Evolutionary conservation across 2,888 invertebrate species (phyloP), one percentile per base, ranked within the genome.

Genomic region (Drosophila lutescens): DNA sequence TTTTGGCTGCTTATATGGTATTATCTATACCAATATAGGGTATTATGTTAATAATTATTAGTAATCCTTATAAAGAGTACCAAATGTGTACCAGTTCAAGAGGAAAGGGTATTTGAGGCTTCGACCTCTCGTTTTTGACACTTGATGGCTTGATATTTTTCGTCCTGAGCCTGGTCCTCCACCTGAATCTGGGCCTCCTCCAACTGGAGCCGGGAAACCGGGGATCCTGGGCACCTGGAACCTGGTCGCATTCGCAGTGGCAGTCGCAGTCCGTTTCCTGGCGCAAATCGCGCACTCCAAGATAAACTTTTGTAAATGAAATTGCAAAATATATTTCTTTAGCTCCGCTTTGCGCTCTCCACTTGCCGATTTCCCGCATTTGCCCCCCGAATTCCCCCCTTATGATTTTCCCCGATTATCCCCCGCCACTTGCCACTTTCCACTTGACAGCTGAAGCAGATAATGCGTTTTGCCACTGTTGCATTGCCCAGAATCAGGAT

Each of bases 301-400:
- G 83, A 83, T 85, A 86, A 88, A 85, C 84, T 85, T 84, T 85
- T 88, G 86, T 85, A 85, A 85, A 85, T 86, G 88, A 86, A 88
- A 85, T 85, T 85, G 88, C 79, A 75, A 68, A 87, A 85, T 84
- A 75, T 59, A 58, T 67, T 59, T 66, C 62, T 59, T 70, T 67
- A 32, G 32, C 61, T 55, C 12, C 15, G 38, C 53, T 30, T 32
- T 30, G 44, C 23, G 12, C 43, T 44, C 65, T 50, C 65, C 36
- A 10, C 65, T 23, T 40, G 13, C 61, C 46, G 60, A 47, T 60
- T 59, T 62, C 32, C 26, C 62, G 34, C 40, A 15, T 38, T 55
- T n/a, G 4, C 54, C 40, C 10, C 2, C 10, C 5, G 2, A 40
- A 34, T 20, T 32, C 40, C 61, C 4, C 15, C 9, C 0, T 5